Base-by-base conservation (phyloP, 2,113 vertebrate genomes). In the Strix uralensis region DNA sequence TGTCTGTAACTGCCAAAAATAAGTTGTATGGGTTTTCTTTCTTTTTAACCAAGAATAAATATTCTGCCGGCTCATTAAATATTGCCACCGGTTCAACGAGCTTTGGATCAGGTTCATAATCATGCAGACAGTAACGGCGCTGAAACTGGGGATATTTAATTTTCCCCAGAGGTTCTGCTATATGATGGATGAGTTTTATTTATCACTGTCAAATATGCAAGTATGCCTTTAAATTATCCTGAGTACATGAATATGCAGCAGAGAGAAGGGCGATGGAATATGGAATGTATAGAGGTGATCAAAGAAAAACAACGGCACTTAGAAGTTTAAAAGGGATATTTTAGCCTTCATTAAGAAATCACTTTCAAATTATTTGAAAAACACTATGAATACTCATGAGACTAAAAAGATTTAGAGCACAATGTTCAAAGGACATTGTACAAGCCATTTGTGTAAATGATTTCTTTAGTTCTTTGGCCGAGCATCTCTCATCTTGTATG, bases 241-340 rank as follows among this genome's bases (percentile, higher is more conserved):
- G 1, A 85, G 72, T 58, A 94, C 86, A 93, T 94, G 96, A 97
- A 97, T 94, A 96, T 96, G 90, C 95, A 96, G 95, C 72, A 95
- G 96, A 84, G 85, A 88, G 94, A 94, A 78, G 88, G 58, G 82
- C 7, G 10, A 25, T 71, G 83, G 74, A 86, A 91, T 88, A 67
- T 61, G 80, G 90, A 93, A 93, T 81, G 58, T 47, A 74, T 42
- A 51, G 94, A 93, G 81, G 93, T 95, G 94, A 97, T 96, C 86
- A 93, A 96, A 94, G 95, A 34, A 81, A 83, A 93, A 96, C 92
- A 96, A 90, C 61, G 3, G 81, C 93, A 95, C 94, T 92, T 75
- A 32, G 93, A 97, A 96, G 95, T 96, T 95, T 96, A 88, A 96
- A 96, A 86, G 91, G 85, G 92, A 55, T 92, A 63, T 95, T 94